Evolutionary conservation across 1,140 invertebrate species (phyloP), one percentile per base, ranked within the genome.

Genomic region (Drosophila parabipectinata): DNA sequence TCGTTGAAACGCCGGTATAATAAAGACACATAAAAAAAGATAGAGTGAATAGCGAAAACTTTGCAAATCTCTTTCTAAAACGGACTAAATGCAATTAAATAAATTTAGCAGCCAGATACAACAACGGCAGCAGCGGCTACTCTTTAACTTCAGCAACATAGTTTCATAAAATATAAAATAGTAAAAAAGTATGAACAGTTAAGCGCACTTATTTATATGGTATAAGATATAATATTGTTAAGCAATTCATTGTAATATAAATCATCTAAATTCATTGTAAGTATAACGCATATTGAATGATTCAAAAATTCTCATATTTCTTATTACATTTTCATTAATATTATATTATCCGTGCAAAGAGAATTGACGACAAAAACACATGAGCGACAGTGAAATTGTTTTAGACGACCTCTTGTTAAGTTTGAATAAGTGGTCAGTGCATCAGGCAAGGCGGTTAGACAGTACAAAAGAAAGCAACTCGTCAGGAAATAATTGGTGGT

Each of bases 391-490:
- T 41, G 21, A 55, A 4, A 53, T 18, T 12, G 10, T 53, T 53
- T 39, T 21, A 53, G 51, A 53, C 14, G n/a, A 41, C 37, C 34
- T 55, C 18, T 4, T 55, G 53, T 44, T 21, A 37, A 54, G 10
- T 54, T 39, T 54, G 32, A 21, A 39, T 54, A 39, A 54, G 10
- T 50, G 48, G n/a, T n/a, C n/a, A n/a, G n/a, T n/a, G n/a, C n/a
- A n/a, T n/a, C n/a, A n/a, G n/a, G n/a, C n/a, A n/a, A n/a, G n/a
- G n/a, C n/a, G n/a, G n/a, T n/a, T n/a, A n/a, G n/a, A n/a, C n/a
- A n/a, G n/a, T n/a, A n/a, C n/a, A n/a, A n/a, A n/a, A n/a, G n/a
- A n/a, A n/a, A n/a, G n/a, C n/a, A n/a, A n/a, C n/a, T n/a, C n/a
- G n/a, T n/a, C n/a, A n/a, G n/a, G n/a, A n/a, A n/a, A n/a, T n/a